Conservation (phyloP, 2,113 vertebrate genomes). For the Anoplopoma fimbria region DNA sequence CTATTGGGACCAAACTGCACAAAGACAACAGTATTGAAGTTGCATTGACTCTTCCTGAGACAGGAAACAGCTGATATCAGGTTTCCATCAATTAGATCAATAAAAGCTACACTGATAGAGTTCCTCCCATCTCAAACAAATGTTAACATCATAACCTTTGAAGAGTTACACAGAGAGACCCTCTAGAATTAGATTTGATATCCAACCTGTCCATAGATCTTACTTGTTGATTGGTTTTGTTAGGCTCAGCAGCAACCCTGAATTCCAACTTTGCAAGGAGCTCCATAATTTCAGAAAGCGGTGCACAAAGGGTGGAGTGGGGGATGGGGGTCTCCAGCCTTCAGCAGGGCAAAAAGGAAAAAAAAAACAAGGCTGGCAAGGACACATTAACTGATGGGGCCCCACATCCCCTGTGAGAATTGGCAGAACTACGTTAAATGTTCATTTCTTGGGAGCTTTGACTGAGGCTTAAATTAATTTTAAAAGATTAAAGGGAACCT, state of each 20-base stretch:
- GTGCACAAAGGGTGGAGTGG: constrained; percentile 43
- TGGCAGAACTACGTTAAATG: constrained; percentile 45
- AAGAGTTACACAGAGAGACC: not conserved
- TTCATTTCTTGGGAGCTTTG: constrained; percentile 37
- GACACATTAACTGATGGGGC: constrained; percentile 64
- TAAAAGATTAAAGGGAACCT: constrained; percentile 37
- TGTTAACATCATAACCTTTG: not conserved
- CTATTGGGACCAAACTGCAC: not conserved
- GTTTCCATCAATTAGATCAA: constrained; percentile 44
- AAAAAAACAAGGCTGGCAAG: constrained; percentile 51
- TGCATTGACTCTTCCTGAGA: constrained; percentile 13
- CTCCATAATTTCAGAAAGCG: constrained; percentile 44
- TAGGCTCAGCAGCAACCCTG: constrained; percentile 1
- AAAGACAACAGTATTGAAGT: not conserved
- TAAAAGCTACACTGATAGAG: constrained; percentile 3
- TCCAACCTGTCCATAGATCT: not conserved
- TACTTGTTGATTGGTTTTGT: constrained; percentile 11
- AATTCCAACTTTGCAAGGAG: constrained; percentile 42
- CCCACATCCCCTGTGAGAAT: constrained; percentile 61
- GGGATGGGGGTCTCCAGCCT: constrained; percentile 34
- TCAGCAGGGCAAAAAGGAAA: constrained; percentile 44
- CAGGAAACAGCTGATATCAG: constrained; percentile 18
- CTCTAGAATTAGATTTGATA: not conserved
- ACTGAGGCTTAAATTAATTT: constrained; percentile 50
- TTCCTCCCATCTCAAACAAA: not conserved